phyloP scores from a whole-genome alignment of 2,113 vertebrate genomes.

The Urocynchramus pylzowi region DNA sequence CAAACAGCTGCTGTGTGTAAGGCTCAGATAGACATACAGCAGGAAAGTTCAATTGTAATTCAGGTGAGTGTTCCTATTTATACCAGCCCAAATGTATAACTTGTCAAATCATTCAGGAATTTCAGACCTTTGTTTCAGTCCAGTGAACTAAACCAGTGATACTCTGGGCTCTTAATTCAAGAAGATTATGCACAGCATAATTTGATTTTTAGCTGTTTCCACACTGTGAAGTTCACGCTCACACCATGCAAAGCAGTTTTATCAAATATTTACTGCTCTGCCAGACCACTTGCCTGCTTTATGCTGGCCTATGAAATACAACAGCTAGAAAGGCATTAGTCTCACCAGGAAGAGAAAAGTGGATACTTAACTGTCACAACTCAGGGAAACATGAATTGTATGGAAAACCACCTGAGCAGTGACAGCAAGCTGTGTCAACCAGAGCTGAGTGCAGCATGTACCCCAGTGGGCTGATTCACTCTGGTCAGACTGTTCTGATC shows the following conservation, averaged over 20 bases:
- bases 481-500: not conserved
- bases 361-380: not conserved
- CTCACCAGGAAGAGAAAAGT: not conserved
- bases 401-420: not conserved
- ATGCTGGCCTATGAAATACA: not conserved
- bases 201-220: not conserved
- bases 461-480: not conserved
- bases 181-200: not conserved
- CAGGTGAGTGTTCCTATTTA: not conserved
- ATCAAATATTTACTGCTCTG: not conserved
- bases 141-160: not conserved
- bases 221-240: not conserved
- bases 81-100: not conserved
- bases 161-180: not conserved
- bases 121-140: not conserved
- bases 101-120: not conserved
- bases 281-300: not conserved
- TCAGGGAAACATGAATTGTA: not conserved
- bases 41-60: not conserved
- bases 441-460: not conserved
- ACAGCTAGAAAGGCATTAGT: not conserved
- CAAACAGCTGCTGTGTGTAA: not conserved
- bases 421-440: rapidly evolving
- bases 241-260: not conserved
- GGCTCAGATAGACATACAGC: not conserved